Evolutionary conservation across 53 echinoderm and acorn worm species (phyloP), one percentile per base, ranked within the genome.

Genomic region (Temnopleurus reevesii): DNA sequence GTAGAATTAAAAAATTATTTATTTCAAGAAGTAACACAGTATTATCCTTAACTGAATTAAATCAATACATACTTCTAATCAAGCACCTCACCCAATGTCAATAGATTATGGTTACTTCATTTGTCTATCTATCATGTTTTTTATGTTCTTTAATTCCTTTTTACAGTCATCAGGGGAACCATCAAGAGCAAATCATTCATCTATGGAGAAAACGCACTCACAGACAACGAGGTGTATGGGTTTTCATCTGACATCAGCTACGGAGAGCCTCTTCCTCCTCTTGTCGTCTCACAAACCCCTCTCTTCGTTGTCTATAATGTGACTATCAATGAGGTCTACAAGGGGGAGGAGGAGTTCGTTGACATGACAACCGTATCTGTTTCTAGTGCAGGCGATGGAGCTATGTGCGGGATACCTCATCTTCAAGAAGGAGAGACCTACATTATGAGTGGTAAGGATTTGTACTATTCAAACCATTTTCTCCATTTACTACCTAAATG

Each of bases 371-470:
- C 66, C 27, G 31, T 90, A 18, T 65, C 84, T 6, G n/a, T 90
- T 1, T 83, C 86, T 8, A 92, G 84, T n/a, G 76, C 93, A 46
- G 93, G 59, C 10, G 77, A 23, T 17, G 59, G 77, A 12, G 59
- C 60, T 6, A 86, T 77, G 47, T 92, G 93, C 44, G 93, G 90
- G 1, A 45, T 92, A 8, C 28, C 90, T 2, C 46, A 86, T 53
- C 77, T 92, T 23, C 46, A 64, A 27, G 90, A 90, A 34, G 90
- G 79, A 31, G 86, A 92, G 61, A 86, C 77, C 26, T 92, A 92
- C 60, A 65, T 92, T 28, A 77, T 92, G 31, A 90, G 76, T 86
- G 93, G 93, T 92, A 38, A 90, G 93, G n/a, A n/a, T n/a, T n/a
- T n/a, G n/a, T n/a, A n/a, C n/a, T n/a, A n/a, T n/a, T n/a, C n/a